Evolutionary conservation across 92 coral and sea anemone species (phyloP).

Genomic region (Zoanthus sansibaricus): DNA sequence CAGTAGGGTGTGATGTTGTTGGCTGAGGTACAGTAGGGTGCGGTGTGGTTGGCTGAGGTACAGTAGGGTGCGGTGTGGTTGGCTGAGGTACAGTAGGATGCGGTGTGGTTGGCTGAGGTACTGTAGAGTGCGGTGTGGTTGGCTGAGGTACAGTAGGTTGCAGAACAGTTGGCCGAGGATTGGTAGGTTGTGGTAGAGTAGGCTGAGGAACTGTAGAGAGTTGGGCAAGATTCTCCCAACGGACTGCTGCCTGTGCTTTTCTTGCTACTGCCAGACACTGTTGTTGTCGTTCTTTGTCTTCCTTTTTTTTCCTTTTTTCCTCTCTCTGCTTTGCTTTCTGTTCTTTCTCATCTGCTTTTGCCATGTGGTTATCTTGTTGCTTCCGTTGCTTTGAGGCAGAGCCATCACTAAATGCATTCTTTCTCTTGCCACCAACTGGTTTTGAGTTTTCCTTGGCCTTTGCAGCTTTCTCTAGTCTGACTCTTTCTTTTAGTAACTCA

Average conservation of each 20-base stretch:
- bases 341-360: constrained; percentile 3
- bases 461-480: constrained; percentile 11
- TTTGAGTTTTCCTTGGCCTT: background rate
- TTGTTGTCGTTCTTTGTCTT: constrained; percentile 5
- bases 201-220: too few relatives aligned
- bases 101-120: background rate
- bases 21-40: background rate
- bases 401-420: too few relatives aligned
- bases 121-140: too few relatives aligned
- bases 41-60: background rate
- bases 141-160: too few relatives aligned
- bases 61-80: background rate
- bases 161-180: too few relatives aligned
- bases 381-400: too few relatives aligned
- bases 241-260: constrained; percentile 21
- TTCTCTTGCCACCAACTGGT: background rate
- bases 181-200: too few relatives aligned
- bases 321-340: constrained; percentile 17
- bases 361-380: background rate
- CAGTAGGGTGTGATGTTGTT: too few relatives aligned
- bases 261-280: constrained; percentile 4
- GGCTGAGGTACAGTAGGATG: background rate
- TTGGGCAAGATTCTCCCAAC: background rate
- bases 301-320: constrained; percentile 15
- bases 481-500: constrained; percentile 1